Percentiles rank a stretch among this genome's conserved stretches.
These are phyloP conservation scores for Meda fulgida DNA, from an alignment of 2,797 vertebrate genomes.

Conservation along the genomic window DNA sequence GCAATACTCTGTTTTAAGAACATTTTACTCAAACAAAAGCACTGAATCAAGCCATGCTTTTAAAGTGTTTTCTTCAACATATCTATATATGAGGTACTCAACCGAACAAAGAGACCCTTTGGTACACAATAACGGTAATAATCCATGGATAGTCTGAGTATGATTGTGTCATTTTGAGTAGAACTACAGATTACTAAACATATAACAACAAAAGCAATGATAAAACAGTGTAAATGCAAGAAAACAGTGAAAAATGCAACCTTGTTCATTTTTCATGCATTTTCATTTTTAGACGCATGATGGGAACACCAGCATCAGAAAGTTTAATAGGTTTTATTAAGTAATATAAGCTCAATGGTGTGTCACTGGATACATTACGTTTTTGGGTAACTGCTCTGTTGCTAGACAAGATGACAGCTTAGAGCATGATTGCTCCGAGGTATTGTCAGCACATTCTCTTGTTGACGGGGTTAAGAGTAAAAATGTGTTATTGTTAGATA, in stretches of 20 bases:
- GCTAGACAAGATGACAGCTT: too few species aligned
- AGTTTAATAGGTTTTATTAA: background rate
- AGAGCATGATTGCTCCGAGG: conserved; percentile 23
- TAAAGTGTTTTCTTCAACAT: background rate
- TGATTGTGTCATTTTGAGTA: background rate
- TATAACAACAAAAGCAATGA: background rate
- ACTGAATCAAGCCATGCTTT: background rate
- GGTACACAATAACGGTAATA: background rate
- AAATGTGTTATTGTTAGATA: conserved; percentile 39
- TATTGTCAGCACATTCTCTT: conserved; percentile 32
- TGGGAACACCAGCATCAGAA: background rate
- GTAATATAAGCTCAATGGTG: background rate
- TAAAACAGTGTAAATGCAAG: background rate
- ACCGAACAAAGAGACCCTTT: background rate
- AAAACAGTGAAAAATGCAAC: background rate
- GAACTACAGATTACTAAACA: background rate
- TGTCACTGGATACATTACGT: background rate
- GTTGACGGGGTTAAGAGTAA: conserved; percentile 45
- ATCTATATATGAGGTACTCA: background rate
- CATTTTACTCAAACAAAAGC: background rate
- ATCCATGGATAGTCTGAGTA: background rate
- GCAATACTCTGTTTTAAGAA: background rate
- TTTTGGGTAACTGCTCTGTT: background rate
- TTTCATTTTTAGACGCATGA: too few species aligned
- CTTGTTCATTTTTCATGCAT: background rate